phyloP scores from a whole-genome alignment of 1,140 invertebrate species.

The Heliconius melpomene region DNA sequence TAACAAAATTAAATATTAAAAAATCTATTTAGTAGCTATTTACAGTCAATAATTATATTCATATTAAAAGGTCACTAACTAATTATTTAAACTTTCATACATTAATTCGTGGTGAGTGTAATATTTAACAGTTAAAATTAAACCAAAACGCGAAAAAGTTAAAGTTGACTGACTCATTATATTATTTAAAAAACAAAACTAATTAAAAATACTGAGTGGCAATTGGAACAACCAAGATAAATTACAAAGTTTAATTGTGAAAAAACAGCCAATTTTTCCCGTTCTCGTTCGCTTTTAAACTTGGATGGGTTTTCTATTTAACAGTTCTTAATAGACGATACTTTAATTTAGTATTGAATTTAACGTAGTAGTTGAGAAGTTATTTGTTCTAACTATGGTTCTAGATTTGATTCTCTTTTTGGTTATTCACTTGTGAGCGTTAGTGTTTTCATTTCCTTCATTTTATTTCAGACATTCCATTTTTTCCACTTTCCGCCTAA shows the following conservation, averaged over 20 bases:
- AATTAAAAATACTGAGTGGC: constrained; percentile 31
- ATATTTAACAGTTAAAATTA: background rate
- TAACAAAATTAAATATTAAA: too few relatives aligned
- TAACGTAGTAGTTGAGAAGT: background rate
- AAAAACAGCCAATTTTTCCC: constrained; percentile 24
- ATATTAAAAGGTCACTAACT: too few relatives aligned
- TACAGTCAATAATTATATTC: too few relatives aligned
- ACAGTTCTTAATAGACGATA: constrained; percentile 31
- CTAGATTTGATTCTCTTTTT: background rate
- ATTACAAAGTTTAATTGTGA: constrained; percentile 37
- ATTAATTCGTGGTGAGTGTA: too few relatives aligned
- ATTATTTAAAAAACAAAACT: constrained; percentile 21
- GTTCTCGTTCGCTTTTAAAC: constrained; percentile 25
- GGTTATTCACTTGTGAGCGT: too few relatives aligned
- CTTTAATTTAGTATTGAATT: background rate
- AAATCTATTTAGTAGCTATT: too few relatives aligned
- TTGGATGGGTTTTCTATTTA: constrained; percentile 25
- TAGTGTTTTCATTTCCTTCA: too few relatives aligned
- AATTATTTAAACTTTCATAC: too few relatives aligned
- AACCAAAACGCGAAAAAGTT: background rate
- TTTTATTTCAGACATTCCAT: too few relatives aligned
- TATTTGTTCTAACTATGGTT: background rate
- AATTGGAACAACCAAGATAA: constrained; percentile 34
- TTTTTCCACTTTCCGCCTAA: too few relatives aligned
- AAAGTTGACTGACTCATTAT: background rate